Evolutionary conservation across 2,113 vertebrate genomes (phyloP), one percentile per base, ranked within the genome.

Genomic region (Pituophis catenifer): DNA sequence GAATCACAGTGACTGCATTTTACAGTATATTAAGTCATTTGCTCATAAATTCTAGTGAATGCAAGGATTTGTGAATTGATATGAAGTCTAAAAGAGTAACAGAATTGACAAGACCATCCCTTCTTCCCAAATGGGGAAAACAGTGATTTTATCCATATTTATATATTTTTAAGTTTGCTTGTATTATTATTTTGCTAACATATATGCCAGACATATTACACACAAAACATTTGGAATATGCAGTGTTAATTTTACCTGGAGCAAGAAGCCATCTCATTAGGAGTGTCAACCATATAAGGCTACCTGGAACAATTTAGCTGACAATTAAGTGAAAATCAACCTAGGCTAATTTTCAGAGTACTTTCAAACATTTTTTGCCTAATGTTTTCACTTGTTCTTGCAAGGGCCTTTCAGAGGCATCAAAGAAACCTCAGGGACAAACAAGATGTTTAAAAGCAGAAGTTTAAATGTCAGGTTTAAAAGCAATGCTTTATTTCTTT

Each of bases 121-220:
- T 38, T 75, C 70, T 38, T 38, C 17, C 70, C 2, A 81, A 81
- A 81, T 8, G 70, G 7, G 2, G 15, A 38, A 38, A 81, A 38
- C 33, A 7, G 15, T 81, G 15, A 38, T 38, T 81, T 81, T 81
- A 81, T 38, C 33, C n/a, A 75, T 81, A 81, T 33, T 19, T 90
- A 86, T 23, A 54, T 33, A 7, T 29, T 89, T 52, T 88, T 55
- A 12, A 10, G 5, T 44, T 19, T 55, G 53, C 3, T 81, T 81
- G 15, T 81, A 81, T 33, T 10, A 50, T 55, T 24, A 52, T 23
- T 95, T 94, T 91, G 23, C 92, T 96, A 96, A 96, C 54, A 54
- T 87, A 48, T 7, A 0, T 57, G 29, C n/a, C 91, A 53, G 3
- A 54, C 29, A 1, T 53, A 54, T 0, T 0, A 0, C 1, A 15